Percentiles rank a stretch among this genome's conserved stretches.
Evolutionary conservation across 2,888 invertebrate genomes (phyloP).

Genomic region (Lepeophtheirus nordmannii): DNA sequence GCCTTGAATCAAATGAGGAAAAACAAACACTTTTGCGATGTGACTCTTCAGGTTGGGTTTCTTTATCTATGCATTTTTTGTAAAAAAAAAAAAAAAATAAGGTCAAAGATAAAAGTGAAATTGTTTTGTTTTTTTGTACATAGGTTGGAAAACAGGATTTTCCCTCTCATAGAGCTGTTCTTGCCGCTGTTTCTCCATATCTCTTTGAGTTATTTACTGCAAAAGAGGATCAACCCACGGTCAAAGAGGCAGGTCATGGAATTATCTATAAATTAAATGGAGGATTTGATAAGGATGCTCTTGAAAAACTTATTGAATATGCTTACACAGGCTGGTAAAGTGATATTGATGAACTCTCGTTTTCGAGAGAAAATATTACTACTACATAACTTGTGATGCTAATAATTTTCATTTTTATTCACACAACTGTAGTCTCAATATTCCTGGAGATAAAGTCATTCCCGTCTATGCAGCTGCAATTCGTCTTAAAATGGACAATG

Average conservation of each 20-base stretch:
- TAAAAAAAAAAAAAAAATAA: no score
- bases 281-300: conserved; percentile 48
- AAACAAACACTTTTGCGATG: conserved; percentile 71
- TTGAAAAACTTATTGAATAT: conserved; percentile 61
- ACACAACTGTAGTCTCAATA: conserved; percentile 41
- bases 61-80: no score
- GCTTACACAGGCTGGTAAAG: conserved; percentile 48
- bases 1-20: conserved; percentile 62
- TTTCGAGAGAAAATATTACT: conserved; percentile 10
- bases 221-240: conserved; percentile 36
- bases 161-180: conserved; percentile 58
- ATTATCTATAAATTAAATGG: conserved; percentile 47
- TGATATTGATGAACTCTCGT: conserved; percentile 37
- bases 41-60: conserved; percentile 50
- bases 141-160: conserved; percentile 54
- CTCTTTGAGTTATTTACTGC: conserved; percentile 55
- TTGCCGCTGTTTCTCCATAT: conserved; percentile 60
- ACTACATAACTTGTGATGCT: no score
- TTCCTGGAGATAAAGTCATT: conserved; percentile 45
- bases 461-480: conserved; percentile 63
- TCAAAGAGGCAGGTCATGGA: conserved; percentile 16
- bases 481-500: conserved; percentile 56
- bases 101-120: no score
- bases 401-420: conserved; percentile 29
- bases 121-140: conserved; percentile 29